These are phyloP conservation scores for Macrostomum lignano DNA, from an alignment of 1,140 invertebrate species.

Conservation along the genomic window DNA sequence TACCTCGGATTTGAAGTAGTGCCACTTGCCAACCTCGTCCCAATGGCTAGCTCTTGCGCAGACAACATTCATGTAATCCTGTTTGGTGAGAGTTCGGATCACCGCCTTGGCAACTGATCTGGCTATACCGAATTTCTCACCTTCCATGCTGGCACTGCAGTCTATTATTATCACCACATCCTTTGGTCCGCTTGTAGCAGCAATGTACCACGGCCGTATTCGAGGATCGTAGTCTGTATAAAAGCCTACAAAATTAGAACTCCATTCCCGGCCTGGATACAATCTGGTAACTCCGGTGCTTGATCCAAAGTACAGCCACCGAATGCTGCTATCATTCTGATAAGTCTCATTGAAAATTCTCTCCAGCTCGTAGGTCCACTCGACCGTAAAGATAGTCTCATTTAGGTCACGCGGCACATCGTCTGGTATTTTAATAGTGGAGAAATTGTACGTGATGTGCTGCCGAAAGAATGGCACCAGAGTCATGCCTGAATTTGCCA, in stretches of 20 bases:
- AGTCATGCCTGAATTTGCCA: too few relatives aligned
- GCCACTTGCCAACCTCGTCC: constrained; percentile 20
- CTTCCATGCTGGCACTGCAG: constrained; percentile 20
- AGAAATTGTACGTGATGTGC: constrained; percentile 18
- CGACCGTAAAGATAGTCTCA: constrained; percentile 18
- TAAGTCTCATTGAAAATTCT: constrained; percentile 19
- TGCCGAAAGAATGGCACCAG: constrained; percentile 26
- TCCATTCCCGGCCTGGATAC: constrained; percentile 28
- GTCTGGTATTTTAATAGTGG: constrained; percentile 28
- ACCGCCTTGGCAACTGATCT: constrained; percentile 27
- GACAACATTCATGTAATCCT: constrained; percentile 29
- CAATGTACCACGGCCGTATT: constrained; percentile 28
- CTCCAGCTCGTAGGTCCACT: constrained; percentile 20
- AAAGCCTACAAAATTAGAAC: constrained; percentile 29
- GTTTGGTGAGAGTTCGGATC: constrained; percentile 27
- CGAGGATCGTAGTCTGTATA: constrained; percentile 29
- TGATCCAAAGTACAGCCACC: constrained; percentile 30
- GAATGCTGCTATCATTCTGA: constrained; percentile 12
- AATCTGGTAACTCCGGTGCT: constrained; percentile 22
- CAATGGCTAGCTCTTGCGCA: constrained; percentile 29
- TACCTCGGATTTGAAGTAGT: constrained; percentile 19
- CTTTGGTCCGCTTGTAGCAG: constrained; percentile 28
- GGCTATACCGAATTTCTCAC: constrained; percentile 27
- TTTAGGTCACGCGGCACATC: constrained; percentile 24
- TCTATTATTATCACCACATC: constrained; percentile 29